Evolutionary conservation across 2,113 vertebrate species (phyloP).

Genomic region (Poicephalus meyeri): DNA sequence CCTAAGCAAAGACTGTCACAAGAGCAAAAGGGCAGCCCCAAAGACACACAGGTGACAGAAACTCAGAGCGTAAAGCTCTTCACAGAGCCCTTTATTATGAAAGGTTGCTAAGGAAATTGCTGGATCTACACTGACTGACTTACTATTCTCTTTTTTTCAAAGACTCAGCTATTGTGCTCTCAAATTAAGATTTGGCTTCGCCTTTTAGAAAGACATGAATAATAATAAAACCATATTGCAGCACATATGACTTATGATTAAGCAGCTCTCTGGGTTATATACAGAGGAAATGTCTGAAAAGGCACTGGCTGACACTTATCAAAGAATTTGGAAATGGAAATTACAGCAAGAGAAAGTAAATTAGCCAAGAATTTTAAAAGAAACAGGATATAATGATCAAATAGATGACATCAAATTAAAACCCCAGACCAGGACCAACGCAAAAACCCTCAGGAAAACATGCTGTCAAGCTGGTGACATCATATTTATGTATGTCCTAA

Average conservation of each 20-base stretch:
- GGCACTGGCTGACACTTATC: slow-evolving; percentile 63
- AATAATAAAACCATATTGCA: slow-evolving; percentile 67
- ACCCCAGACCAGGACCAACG: background rate
- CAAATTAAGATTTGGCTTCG: slow-evolving; percentile 49
- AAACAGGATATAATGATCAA: slow-evolving; percentile 47
- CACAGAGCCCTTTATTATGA: background rate
- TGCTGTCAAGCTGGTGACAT: slow-evolving; percentile 6
- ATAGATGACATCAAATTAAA: slow-evolving; percentile 51
- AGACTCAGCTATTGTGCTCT: slow-evolving; percentile 24
- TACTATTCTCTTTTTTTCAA: background rate
- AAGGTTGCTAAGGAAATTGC: slow-evolving; percentile 12
- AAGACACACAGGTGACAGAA: background rate
- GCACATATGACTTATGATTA: slow-evolving; percentile 54
- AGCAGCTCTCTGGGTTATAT: slow-evolving; percentile 49
- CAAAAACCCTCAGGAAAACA: background rate
- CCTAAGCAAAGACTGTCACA: background rate
- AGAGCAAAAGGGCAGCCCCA: background rate
- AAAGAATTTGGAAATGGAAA: slow-evolving; percentile 58
- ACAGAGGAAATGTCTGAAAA: slow-evolving; percentile 62
- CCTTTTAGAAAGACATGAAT: slow-evolving; percentile 29
- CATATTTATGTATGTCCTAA: background rate
- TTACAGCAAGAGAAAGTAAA: slow-evolving; percentile 54
- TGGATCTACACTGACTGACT: background rate
- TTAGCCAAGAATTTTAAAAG: slow-evolving; percentile 52
- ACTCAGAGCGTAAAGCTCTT: background rate